These are phyloP conservation scores for Drosophila subobscura DNA, from an alignment of 1,140 invertebrate species.

Conservation along the genomic window DNA sequence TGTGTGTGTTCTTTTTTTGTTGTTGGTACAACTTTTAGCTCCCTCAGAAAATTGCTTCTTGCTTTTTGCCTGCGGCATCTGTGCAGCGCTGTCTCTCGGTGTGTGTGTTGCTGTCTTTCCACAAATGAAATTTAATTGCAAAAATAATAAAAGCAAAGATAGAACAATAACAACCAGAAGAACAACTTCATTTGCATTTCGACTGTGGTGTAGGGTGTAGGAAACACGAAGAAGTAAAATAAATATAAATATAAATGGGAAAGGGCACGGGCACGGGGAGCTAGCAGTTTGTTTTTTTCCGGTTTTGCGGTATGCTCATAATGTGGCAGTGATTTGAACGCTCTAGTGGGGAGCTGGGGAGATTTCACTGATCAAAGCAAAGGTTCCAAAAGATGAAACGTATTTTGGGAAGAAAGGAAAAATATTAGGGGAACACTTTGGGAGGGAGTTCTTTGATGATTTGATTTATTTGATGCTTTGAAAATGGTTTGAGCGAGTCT, in stretches of 20 bases:
- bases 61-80: conserved; percentile 33
- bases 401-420: too few species aligned
- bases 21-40: conserved; percentile 7
- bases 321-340: too few species aligned
- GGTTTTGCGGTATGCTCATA: too few species aligned
- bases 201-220: not conserved
- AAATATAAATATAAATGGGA: conserved; percentile 12
- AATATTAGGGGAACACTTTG: too few species aligned
- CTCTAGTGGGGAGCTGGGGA: too few species aligned
- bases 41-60: conserved; percentile 39
- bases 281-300: too few species aligned
- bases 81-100: conserved; percentile 7
- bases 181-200: conserved; percentile 66
- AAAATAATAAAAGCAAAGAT: conserved; percentile 58
- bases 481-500: too few species aligned
- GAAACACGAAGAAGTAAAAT: conserved; percentile 9
- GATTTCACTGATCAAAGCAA: too few species aligned
- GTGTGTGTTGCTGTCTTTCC: conserved; percentile 21
- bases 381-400: too few species aligned
- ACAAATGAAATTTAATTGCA: conserved; percentile 76
- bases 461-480: too few species aligned
- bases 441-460: too few species aligned
- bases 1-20: conserved; percentile 5
- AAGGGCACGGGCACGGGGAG: not conserved
- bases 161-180: conserved; percentile 5